Conservation (phyloP, 2,797 vertebrate genomes). For the Trichosurus vulpecula region DNA sequence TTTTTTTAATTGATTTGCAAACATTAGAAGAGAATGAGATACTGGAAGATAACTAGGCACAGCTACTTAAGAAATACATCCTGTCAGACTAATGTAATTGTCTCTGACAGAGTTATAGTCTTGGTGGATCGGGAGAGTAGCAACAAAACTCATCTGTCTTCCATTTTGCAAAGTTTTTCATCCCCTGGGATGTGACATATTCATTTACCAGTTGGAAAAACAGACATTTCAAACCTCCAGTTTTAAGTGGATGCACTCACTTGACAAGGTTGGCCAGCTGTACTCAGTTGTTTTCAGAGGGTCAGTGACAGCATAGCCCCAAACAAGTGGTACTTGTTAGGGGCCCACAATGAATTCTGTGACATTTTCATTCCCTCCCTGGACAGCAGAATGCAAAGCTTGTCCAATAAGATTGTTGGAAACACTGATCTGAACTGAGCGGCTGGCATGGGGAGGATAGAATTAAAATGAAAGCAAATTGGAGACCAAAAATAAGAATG, state of each 20-base stretch:
- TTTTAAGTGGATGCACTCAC: constrained; percentile 24
- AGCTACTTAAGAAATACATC: constrained; percentile 54
- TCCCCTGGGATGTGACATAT: constrained; percentile 42
- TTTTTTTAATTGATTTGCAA: constrained; percentile 61
- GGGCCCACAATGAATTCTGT: not conserved
- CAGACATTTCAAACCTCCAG: not conserved
- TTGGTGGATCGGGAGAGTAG: constrained; percentile 28
- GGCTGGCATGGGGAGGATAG: not conserved
- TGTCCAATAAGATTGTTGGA: not conserved
- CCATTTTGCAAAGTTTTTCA: not conserved
- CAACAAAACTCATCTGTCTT: constrained; percentile 40
- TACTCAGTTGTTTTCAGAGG: constrained; percentile 21
- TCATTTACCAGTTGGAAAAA: constrained; percentile 57
- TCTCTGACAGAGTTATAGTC: constrained; percentile 44
- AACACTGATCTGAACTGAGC: not conserved
- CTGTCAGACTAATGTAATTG: constrained; percentile 58
- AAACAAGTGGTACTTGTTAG: constrained; percentile 25
- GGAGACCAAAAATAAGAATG: not conserved
- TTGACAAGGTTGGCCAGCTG: constrained; percentile 24
- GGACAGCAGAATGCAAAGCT: not conserved
- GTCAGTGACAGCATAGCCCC: constrained; percentile 17
- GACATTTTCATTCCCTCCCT: not conserved
- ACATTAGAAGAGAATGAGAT: constrained; percentile 44
- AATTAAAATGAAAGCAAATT: not conserved
- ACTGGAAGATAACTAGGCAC: constrained; percentile 28